Conservation (phyloP, 37 sponge, comb jelly and placozoan species). For the Aphrocallistes beatrix region DNA sequence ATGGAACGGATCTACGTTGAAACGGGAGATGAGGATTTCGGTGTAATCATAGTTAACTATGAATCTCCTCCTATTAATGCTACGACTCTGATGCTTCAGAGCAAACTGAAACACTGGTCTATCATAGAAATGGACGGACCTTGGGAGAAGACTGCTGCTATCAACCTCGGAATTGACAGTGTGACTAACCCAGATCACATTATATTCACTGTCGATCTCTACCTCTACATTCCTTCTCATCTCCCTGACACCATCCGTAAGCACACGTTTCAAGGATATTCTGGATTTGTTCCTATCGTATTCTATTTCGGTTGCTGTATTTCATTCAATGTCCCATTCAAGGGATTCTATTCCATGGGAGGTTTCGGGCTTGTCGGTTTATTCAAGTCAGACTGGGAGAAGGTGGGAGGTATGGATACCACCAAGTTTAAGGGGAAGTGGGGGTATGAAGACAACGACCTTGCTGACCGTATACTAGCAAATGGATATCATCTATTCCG, state of each 20-base stretch:
- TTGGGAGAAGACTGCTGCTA: not conserved
- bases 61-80: not conserved
- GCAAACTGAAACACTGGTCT: slow-evolving; percentile 4
- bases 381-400: slow-evolving; percentile 18
- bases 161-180: not conserved
- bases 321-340: not conserved
- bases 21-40: slow-evolving; percentile 1
- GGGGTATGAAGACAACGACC: slow-evolving; percentile 16
- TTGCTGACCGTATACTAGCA: not conserved
- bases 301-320: not conserved
- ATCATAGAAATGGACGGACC: not conserved
- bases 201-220: not conserved
- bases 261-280: not conserved
- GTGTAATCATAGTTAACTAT: not conserved
- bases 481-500: not conserved
- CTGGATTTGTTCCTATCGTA: not conserved
- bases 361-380: slow-evolving; percentile 13
- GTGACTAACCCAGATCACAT: not conserved
- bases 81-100: not conserved
- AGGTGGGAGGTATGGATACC: slow-evolving; percentile 4
- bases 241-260: not conserved
- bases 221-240: not conserved
- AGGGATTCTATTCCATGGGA: not conserved
- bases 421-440: slow-evolving; percentile 15
- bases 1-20: not conserved